Conservation (phyloP, 2,888 invertebrate genomes). For the Drosophila fungiperda region DNA sequence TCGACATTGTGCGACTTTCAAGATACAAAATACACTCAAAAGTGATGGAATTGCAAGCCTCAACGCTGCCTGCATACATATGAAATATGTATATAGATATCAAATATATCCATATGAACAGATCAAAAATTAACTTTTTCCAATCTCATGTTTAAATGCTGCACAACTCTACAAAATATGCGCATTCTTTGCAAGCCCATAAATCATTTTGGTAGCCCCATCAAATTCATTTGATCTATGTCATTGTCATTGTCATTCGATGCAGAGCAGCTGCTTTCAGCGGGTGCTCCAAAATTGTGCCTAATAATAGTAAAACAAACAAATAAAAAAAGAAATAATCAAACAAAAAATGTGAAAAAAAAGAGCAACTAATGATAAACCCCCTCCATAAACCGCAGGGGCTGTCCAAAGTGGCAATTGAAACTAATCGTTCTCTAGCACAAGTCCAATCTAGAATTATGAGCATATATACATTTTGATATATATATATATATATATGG, state of each 20-base stretch:
- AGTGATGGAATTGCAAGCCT: not conserved
- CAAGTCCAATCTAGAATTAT: constrained; percentile 13
- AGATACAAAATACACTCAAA: constrained; percentile 20
- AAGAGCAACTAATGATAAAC: constrained; percentile 53
- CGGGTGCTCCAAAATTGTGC: constrained; percentile 59
- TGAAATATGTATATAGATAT: not conserved
- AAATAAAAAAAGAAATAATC: constrained; percentile 15
- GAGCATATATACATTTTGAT: not conserved
- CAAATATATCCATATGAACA: not conserved
- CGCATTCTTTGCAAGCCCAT: not conserved
- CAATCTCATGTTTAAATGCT: not conserved
- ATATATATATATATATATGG: not conserved
- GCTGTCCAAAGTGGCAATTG: constrained; percentile 56
- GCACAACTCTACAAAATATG: not conserved
- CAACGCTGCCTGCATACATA: constrained; percentile 4
- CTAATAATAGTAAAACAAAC: constrained; percentile 58
- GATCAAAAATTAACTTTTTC: not conserved
- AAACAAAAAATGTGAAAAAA: constrained; percentile 7
- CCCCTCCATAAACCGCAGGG: constrained; percentile 31
- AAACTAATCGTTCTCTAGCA: constrained; percentile 63
- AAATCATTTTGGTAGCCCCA: constrained; percentile 22
- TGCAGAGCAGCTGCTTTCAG: constrained; percentile 12
- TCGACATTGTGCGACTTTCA: constrained; percentile 31
- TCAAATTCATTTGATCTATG: constrained; percentile 9
- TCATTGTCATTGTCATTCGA: constrained; percentile 32